These are phyloP conservation scores for Lithodes maja DNA, from an alignment of 2,888 invertebrate species.

Conservation along the genomic window DNA sequence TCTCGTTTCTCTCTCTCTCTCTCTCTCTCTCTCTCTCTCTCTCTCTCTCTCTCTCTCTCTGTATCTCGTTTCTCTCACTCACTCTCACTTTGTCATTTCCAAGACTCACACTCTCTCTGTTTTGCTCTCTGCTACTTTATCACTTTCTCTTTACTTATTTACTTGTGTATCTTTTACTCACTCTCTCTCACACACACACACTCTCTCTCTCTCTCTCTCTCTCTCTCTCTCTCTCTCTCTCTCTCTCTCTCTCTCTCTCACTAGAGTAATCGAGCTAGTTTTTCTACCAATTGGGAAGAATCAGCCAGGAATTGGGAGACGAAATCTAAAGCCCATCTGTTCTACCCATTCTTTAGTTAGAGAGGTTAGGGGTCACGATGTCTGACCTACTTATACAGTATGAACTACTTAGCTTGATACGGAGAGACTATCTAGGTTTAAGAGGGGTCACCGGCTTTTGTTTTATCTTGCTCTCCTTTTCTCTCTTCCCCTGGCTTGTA, in stretches of 20 bases:
- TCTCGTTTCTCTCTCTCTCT: constrained; percentile 10
- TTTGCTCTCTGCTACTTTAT: neutral
- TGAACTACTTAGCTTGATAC: too few species aligned
- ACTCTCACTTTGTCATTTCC: neutral
- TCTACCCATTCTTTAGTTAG: too few species aligned
- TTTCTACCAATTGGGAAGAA: neutral
- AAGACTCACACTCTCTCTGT: neutral
- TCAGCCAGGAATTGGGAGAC: neutral
- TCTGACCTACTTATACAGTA: too few species aligned
- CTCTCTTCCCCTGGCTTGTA: too few species aligned
- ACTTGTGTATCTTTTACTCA: neutral
- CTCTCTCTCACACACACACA: neutral
- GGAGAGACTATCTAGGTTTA: too few species aligned
- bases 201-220: neutral
- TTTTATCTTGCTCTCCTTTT: too few species aligned
- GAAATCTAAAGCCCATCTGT: too few species aligned
- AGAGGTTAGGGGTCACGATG: too few species aligned
- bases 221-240: neutral
- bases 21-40: constrained; percentile 23
- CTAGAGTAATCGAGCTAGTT: neutral
- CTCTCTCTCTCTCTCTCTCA: constrained; percentile 5
- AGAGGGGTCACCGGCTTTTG: too few species aligned
- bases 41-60: constrained; percentile 13
- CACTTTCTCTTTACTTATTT: neutral
- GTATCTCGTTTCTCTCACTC: too few species aligned